phyloP scores from a whole-genome alignment of 2,888 invertebrate species.

The Pteria penguin region DNA sequence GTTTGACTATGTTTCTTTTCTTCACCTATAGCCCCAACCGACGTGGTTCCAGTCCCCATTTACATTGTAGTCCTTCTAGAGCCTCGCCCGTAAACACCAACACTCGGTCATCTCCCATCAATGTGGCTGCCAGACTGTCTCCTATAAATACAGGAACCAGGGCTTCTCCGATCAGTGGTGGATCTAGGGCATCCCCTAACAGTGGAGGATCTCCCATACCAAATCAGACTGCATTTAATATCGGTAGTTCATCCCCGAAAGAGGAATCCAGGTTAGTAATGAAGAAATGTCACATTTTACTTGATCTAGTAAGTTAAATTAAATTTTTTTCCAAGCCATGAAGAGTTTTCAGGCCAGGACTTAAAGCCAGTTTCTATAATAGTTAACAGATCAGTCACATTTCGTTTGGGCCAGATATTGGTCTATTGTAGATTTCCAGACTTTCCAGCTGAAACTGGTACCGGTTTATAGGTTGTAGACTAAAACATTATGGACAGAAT shows the following conservation, averaged over 20 bases:
- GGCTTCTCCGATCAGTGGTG: conserved; percentile 16
- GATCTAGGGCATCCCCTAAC: conserved; percentile 16
- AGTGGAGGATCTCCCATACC: conserved; percentile 30
- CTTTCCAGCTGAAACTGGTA: no score
- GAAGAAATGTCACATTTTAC: no score
- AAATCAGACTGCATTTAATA: conserved; percentile 81
- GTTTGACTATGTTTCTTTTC: background rate
- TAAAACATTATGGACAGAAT: no score
- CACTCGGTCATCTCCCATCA: conserved; percentile 31
- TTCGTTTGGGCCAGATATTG: no score
- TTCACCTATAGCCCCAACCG: conserved; percentile 25
- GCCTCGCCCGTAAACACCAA: conserved; percentile 51
- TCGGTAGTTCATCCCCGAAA: conserved; percentile 82
- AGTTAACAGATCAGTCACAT: no score
- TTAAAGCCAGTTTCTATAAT: no score
- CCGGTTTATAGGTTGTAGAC: no score
- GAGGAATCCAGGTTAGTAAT: conserved; percentile 81
- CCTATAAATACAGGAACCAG: conserved; percentile 7
- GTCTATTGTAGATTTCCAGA: no score
- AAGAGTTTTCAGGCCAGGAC: no score
- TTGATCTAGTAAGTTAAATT: no score
- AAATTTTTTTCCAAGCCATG: no score
- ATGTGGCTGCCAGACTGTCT: conserved; percentile 5
- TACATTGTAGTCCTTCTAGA: conserved; percentile 44
- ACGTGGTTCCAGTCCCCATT: conserved; percentile 45